A percentile compares a stretch with the other conserved stretches of the same genome.
Evolutionary conservation across 1,140 invertebrate genomes (phyloP).

Genomic region (Cheumatopsyche charites): DNA sequence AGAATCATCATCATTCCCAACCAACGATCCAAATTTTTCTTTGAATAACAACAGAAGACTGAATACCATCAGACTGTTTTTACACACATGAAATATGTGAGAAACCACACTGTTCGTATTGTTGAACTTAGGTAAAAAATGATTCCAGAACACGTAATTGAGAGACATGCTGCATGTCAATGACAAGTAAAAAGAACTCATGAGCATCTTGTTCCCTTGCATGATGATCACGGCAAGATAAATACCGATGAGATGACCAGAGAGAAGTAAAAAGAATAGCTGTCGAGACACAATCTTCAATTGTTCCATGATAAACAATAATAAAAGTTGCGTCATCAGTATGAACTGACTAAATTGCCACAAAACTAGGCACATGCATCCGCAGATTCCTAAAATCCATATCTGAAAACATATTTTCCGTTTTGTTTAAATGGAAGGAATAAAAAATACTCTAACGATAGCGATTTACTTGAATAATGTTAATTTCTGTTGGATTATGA

Average conservation of each 20-base stretch:
- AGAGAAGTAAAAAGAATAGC: slow-evolving; percentile 57
- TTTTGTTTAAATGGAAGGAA: no score
- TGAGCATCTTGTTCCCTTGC: slow-evolving; percentile 66
- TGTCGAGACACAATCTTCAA: slow-evolving; percentile 65
- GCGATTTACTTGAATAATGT: slow-evolving; percentile 32
- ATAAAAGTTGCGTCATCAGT: slow-evolving; percentile 71
- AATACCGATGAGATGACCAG: slow-evolving; percentile 68
- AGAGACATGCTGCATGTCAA: slow-evolving; percentile 40
- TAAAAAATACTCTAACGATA: slow-evolving; percentile 19
- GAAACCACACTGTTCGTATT: background rate
- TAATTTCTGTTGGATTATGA: slow-evolving; percentile 18
- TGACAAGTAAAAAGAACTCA: slow-evolving; percentile 70
- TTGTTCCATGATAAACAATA: slow-evolving; percentile 69
- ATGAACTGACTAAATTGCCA: slow-evolving; percentile 85
- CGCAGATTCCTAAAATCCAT: slow-evolving; percentile 37
- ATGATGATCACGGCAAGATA: slow-evolving; percentile 57
- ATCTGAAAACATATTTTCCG: slow-evolving; percentile 23
- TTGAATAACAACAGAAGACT: slow-evolving; percentile 52
- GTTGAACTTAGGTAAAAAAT: slow-evolving; percentile 5
- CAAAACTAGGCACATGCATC: slow-evolving; percentile 62
- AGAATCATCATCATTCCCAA: slow-evolving; percentile 63
- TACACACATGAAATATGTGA: slow-evolving; percentile 6
- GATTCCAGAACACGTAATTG: slow-evolving; percentile 27
- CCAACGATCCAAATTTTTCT: slow-evolving; percentile 52
- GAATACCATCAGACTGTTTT: slow-evolving; percentile 47